Evolutionary conservation across 2,797 vertebrate species (phyloP).

Genomic region (Tenualosa thibaudeaui): DNA sequence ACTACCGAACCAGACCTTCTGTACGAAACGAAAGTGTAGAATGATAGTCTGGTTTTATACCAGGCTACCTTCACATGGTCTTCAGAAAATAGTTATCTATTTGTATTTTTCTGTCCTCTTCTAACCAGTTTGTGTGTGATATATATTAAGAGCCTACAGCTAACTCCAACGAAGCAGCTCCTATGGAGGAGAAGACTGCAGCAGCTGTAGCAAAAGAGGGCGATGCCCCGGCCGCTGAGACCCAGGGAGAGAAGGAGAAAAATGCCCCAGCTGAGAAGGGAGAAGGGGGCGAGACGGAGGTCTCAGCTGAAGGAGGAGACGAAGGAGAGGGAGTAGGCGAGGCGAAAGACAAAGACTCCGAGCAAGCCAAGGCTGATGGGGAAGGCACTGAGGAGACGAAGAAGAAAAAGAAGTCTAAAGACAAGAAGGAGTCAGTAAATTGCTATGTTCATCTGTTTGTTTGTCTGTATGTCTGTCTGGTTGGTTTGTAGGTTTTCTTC

Average conservation of each 20-base stretch:
- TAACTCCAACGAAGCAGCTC: slow-evolving; percentile 84
- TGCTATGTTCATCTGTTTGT: neutral
- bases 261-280: slow-evolving; percentile 64
- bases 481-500: slow-evolving; percentile 64
- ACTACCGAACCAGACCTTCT: too few relatives aligned
- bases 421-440: slow-evolving; percentile 69
- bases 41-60: too few relatives aligned
- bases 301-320: slow-evolving; percentile 58
- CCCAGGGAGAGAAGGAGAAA: slow-evolving; percentile 58
- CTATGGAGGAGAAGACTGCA: slow-evolving; percentile 79
- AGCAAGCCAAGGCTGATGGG: slow-evolving; percentile 47
- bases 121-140: neutral
- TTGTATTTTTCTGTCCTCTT: neutral
- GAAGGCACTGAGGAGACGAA: slow-evolving; percentile 43
- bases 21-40: too few relatives aligned
- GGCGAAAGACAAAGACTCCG: slow-evolving; percentile 37
- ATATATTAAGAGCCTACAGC: slow-evolving; percentile 76
- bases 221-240: slow-evolving; percentile 66
- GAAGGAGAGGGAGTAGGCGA: slow-evolving; percentile 42
- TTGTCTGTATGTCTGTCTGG: slow-evolving; percentile 64
- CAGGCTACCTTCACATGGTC: too few relatives aligned
- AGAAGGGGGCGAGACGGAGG: slow-evolving; percentile 64
- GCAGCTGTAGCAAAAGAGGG: slow-evolving; percentile 61
- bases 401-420: slow-evolving; percentile 55
- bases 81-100: too few relatives aligned